These are phyloP conservation scores for Volucella inflata DNA, from an alignment of 2,888 invertebrate genomes.

Conservation along the genomic window DNA sequence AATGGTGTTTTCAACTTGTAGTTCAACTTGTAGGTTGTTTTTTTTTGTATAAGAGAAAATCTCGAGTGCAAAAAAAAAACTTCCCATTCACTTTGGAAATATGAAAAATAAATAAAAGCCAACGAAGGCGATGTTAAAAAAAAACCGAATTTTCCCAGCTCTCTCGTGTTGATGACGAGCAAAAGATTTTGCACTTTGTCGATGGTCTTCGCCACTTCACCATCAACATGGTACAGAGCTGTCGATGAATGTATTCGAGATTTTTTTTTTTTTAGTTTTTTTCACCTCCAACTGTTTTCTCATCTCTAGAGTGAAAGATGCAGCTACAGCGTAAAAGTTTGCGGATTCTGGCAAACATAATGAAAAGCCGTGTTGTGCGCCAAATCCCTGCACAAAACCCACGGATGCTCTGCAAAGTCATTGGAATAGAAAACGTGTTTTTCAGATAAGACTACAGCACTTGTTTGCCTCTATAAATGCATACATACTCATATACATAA, in stretches of 20 bases:
- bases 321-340: slow-evolving; percentile 54
- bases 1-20: slow-evolving; percentile 19
- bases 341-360: slow-evolving; percentile 46
- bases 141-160: not conserved
- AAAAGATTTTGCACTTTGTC: slow-evolving; percentile 46
- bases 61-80: slow-evolving; percentile 37
- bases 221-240: slow-evolving; percentile 36
- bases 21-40: no score
- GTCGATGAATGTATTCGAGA: slow-evolving; percentile 60
- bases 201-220: slow-evolving; percentile 60
- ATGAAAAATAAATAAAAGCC: slow-evolving; percentile 6
- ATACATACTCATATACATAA: slow-evolving; percentile 10
- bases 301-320: slow-evolving; percentile 38
- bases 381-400: slow-evolving; percentile 40
- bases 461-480: slow-evolving; percentile 33
- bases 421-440: slow-evolving; percentile 65
- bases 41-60: no score
- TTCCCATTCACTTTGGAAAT: slow-evolving; percentile 38
- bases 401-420: slow-evolving; percentile 36
- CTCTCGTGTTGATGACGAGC: slow-evolving; percentile 25
- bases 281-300: not conserved
- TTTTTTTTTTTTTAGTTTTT: slow-evolving; percentile 23
- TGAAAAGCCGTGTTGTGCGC: slow-evolving; percentile 55
- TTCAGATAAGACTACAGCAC: slow-evolving; percentile 2
- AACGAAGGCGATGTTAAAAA: not conserved